Evolutionary conservation across 2,888 invertebrate genomes (phyloP).

Genomic region (Tachina grossa): DNA sequence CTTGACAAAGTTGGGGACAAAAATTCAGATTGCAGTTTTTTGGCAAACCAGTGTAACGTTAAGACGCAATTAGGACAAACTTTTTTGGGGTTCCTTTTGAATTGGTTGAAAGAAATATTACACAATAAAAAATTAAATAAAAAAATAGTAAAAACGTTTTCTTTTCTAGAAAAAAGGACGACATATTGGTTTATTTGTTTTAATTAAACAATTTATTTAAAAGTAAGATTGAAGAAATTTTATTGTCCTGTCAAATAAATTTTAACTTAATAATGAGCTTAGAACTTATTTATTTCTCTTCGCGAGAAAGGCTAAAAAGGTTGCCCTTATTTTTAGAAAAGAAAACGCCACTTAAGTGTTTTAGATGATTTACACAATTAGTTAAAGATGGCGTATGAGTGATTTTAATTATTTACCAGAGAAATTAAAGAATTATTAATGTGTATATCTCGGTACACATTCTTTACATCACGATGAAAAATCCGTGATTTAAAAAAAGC

Average conservation of each 20-base stretch:
- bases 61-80: slow-evolving; percentile 41
- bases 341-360: slow-evolving; percentile 45
- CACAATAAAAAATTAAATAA: neutral
- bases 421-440: neutral
- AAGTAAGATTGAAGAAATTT: no score
- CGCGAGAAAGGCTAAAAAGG: no score
- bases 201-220: no score
- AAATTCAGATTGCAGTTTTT: slow-evolving; percentile 58
- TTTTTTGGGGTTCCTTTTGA: slow-evolving; percentile 4
- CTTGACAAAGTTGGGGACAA: slow-evolving; percentile 61
- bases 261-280: no score
- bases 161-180: no score
- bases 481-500: no score
- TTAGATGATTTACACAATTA: neutral
- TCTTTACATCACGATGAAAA: no score
- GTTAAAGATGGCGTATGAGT: slow-evolving; percentile 53
- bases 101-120: neutral
- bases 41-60: slow-evolving; percentile 63
- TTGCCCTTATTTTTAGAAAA: neutral
- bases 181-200: no score
- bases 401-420: slow-evolving; percentile 26
- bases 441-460: no score
- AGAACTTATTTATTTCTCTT: no score
- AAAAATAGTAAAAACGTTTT: neutral
- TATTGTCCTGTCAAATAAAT: no score